Percentiles rank a stretch among this genome's conserved stretches.
phyloP scores from a whole-genome alignment of 2,888 invertebrate species.

The Brenthis daphne region DNA sequence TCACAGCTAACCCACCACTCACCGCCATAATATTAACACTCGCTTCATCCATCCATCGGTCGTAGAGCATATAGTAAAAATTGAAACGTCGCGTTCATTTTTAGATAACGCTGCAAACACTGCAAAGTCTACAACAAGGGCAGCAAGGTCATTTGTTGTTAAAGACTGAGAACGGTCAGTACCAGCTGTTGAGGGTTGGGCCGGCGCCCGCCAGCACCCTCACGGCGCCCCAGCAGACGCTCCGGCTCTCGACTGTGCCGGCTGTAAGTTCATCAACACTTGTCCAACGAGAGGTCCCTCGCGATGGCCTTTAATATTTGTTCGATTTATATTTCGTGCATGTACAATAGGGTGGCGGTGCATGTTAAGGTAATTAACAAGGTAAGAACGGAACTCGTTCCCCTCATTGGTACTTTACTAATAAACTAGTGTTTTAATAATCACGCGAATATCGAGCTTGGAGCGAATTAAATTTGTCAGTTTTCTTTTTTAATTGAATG shows the following conservation, averaged over 20 bases:
- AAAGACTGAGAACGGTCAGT: slow-evolving; percentile 98
- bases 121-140: slow-evolving; percentile 92
- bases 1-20: not conserved
- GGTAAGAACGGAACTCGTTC: slow-evolving; percentile 53
- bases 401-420: slow-evolving; percentile 23
- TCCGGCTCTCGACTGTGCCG: slow-evolving; percentile 93
- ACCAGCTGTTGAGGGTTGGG: slow-evolving; percentile 92
- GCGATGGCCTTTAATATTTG: slow-evolving; percentile 41
- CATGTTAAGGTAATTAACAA: slow-evolving; percentile 68
- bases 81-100: slow-evolving; percentile 75
- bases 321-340: slow-evolving; percentile 65
- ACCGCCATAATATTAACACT: not conserved
- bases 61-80: slow-evolving; percentile 44
- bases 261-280: slow-evolving; percentile 89
- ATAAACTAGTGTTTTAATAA: slow-evolving; percentile 21
- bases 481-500: not conserved
- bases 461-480: not conserved
- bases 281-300: slow-evolving; percentile 50
- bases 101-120: slow-evolving; percentile 94
- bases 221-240: slow-evolving; percentile 86
- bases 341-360: slow-evolving; percentile 68
- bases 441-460: slow-evolving; percentile 17
- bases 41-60: slow-evolving; percentile 6
- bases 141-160: slow-evolving; percentile 94
- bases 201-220: slow-evolving; percentile 85